Evolutionary conservation across 2,888 invertebrate species (phyloP).

Genomic region (Melieria omissa): DNA sequence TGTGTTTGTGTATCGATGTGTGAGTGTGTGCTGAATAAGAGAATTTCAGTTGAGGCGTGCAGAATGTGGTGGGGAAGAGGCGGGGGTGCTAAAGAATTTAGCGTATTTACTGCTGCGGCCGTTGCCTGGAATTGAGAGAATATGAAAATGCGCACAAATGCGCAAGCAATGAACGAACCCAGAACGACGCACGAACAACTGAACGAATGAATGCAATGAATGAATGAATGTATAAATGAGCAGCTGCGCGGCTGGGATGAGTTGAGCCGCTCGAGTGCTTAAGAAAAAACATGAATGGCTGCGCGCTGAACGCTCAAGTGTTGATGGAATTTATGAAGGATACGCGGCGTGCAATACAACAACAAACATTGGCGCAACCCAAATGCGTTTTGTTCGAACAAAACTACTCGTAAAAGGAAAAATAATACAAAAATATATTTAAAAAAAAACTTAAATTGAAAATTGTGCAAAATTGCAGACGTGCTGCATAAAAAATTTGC

Average conservation of each 20-base stretch:
- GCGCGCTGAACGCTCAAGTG: not conserved
- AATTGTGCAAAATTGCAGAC: no score
- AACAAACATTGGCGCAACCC: no score
- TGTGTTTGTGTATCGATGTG: not conserved
- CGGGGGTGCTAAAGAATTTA: not conserved
- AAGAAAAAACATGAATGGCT: no score
- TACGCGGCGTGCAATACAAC: not conserved
- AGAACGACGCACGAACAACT: not conserved
- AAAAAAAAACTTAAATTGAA: no score
- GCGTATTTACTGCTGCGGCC: not conserved
- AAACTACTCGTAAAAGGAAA: no score
- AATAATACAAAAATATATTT: no score
- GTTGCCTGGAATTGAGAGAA: conserved; percentile 1
- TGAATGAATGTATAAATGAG: conserved; percentile 1
- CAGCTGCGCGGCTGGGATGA: not conserved
- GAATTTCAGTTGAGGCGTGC: not conserved
- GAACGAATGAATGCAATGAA: not conserved
- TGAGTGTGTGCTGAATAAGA: not conserved
- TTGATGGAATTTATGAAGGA: conserved; percentile 9
- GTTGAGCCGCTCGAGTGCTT: no score
- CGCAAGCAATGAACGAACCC: not conserved
- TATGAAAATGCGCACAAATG: not conserved
- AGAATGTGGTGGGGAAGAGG: not conserved
- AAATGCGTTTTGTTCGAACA: no score
- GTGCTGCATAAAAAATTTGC: no score